Percentiles rank a stretch among this genome's conserved stretches.
These are phyloP conservation scores for Nasonia oneida DNA, from an alignment of 2,888 invertebrate genomes.

Conservation along the genomic window DNA sequence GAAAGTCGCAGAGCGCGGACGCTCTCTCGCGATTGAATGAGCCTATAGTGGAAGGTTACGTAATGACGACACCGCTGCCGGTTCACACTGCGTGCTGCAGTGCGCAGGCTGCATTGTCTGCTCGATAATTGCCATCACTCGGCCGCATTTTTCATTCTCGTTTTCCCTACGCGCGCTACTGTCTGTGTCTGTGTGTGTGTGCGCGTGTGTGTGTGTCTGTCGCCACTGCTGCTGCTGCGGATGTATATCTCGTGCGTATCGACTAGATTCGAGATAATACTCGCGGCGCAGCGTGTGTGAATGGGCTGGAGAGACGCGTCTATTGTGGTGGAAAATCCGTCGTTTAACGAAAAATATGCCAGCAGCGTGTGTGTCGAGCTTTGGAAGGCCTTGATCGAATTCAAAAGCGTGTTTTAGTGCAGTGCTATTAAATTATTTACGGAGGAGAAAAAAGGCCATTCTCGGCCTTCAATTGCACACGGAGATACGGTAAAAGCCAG, in stretches of 20 bases:
- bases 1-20: constrained; percentile 55
- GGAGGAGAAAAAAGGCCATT: background rate
- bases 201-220: background rate
- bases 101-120: constrained; percentile 44
- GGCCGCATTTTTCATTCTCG: constrained; percentile 44
- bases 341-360: background rate
- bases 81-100: constrained; percentile 60
- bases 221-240: background rate
- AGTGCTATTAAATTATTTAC: background rate
- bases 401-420: background rate
- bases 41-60: constrained; percentile 65
- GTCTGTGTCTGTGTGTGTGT: background rate
- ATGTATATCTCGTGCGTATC: constrained; percentile 13
- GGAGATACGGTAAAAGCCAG: background rate
- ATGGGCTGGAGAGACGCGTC: background rate
- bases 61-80: constrained; percentile 59
- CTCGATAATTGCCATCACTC: constrained; percentile 48
- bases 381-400: background rate
- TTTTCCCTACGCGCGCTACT: background rate
- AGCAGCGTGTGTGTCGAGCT: too few relatives aligned
- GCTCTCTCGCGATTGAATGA: constrained; percentile 68
- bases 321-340: background rate
- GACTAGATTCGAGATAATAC: background rate
- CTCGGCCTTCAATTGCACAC: background rate
- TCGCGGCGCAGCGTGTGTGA: background rate